Conservation (phyloP, 2,113 vertebrate genomes). For the Cheirogaleus medius region DNA sequence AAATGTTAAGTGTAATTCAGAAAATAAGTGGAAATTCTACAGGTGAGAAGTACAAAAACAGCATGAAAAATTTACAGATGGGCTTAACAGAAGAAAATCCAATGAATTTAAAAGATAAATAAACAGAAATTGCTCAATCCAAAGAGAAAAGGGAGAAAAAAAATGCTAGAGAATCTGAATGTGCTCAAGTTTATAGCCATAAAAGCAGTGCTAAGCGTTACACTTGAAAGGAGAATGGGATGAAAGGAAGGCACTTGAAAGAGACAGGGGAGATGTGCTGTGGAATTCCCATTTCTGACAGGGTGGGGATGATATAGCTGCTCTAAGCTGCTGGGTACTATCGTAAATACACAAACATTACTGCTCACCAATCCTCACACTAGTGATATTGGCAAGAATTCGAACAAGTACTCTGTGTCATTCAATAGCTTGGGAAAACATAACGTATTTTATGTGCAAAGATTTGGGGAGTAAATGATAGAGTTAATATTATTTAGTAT, state of each 20-base stretch:
- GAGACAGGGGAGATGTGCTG: accelerated
- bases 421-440: not conserved
- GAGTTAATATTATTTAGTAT: not conserved
- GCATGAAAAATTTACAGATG: not conserved
- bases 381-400: not conserved
- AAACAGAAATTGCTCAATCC: not conserved
- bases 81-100: not conserved
- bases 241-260: not conserved
- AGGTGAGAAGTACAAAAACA: not conserved
- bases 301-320: not conserved
- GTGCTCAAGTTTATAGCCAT: not conserved
- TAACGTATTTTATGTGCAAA: not conserved
- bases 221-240: not conserved
- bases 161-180: not conserved
- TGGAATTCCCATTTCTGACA: not conserved
- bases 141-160: not conserved
- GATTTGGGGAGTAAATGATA: not conserved
- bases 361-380: not conserved
- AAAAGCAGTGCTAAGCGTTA: not conserved
- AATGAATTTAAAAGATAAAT: not conserved
- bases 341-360: not conserved
- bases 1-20: not conserved
- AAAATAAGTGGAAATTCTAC: not conserved
- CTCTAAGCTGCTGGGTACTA: not conserved
- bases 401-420: not conserved